These are phyloP conservation scores for Aeoliscus strigatus DNA, from an alignment of 2,797 vertebrate species.

Conservation along the genomic window DNA sequence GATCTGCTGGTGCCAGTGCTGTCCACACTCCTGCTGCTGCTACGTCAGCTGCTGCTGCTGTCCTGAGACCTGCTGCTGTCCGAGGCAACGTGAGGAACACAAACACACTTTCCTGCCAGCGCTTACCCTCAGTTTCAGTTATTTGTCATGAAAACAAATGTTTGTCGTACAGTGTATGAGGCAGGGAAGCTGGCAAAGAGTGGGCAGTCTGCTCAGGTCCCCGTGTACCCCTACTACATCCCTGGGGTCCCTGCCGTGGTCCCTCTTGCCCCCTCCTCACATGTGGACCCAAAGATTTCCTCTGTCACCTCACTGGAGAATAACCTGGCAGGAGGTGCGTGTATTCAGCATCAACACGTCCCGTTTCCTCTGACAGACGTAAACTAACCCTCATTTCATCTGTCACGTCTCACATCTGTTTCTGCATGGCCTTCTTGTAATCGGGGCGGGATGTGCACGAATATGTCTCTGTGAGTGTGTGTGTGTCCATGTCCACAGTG, in stretches of 20 bases:
- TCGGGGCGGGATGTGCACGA: slow-evolving; percentile 34
- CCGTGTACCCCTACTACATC: slow-evolving; percentile 89
- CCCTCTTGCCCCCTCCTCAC: slow-evolving; percentile 77
- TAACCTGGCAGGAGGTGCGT: slow-evolving; percentile 69
- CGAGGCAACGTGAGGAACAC: slow-evolving; percentile 84
- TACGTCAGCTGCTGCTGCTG: slow-evolving; percentile 96
- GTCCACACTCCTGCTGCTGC: slow-evolving; percentile 96
- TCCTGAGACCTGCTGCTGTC: slow-evolving; percentile 94
- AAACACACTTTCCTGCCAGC: neutral
- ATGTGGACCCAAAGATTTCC: slow-evolving; percentile 79
- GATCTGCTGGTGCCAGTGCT: slow-evolving; percentile 98
- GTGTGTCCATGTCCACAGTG: slow-evolving; percentile 71
- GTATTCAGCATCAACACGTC: neutral
- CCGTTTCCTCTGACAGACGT: neutral
- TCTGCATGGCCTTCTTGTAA: slow-evolving; percentile 26
- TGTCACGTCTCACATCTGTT: slow-evolving; percentile 5
- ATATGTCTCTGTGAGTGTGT: slow-evolving; percentile 16
- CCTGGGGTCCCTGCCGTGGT: slow-evolving; percentile 82
- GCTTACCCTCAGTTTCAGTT: neutral
- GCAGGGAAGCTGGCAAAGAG: slow-evolving; percentile 91
- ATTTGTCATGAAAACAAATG: neutral
- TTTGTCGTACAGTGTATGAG: slow-evolving; percentile 81
- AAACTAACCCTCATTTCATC: slow-evolving; percentile 39
- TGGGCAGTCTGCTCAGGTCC: slow-evolving; percentile 75
- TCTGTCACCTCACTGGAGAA: slow-evolving; percentile 74